Percentiles rank a stretch among this genome's conserved stretches.
These are phyloP conservation scores for Rhyzopertha dominica DNA, from an alignment of 1,140 invertebrate genomes.

Conservation along the genomic window DNA sequence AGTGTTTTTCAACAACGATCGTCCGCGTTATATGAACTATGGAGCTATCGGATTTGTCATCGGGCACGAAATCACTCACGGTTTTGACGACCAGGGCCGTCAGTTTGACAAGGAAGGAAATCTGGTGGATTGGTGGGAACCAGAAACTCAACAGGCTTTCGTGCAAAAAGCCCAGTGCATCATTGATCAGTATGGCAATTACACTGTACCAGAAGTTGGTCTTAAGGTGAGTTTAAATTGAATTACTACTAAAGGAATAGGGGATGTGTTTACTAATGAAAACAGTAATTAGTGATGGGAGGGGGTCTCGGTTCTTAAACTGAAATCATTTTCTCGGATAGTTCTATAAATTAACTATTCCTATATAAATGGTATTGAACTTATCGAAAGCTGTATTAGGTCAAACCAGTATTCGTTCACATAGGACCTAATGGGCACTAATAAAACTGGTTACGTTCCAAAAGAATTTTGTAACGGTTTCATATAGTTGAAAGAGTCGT, in stretches of 20 bases:
- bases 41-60: constrained; percentile 67
- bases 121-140: constrained; percentile 58
- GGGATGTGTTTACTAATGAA: constrained; percentile 2
- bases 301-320: not conserved
- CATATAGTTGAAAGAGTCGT: too few species aligned
- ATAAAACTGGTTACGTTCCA: too few species aligned
- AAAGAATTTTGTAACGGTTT: too few species aligned
- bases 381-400: not conserved
- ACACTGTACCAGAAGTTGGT: constrained; percentile 47
- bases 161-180: constrained; percentile 61
- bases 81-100: constrained; percentile 83
- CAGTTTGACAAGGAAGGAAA: constrained; percentile 89
- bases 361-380: not conserved
- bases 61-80: constrained; percentile 56
- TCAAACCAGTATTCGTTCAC: constrained; percentile 16
- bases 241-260: constrained; percentile 1
- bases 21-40: constrained; percentile 71
- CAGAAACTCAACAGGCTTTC: constrained; percentile 47
- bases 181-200: constrained; percentile 64
- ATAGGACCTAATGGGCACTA: too few species aligned
- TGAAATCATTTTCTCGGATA: not conserved
- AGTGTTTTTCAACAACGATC: constrained; percentile 62
- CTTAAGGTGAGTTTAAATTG: constrained; percentile 32
- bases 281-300: not conserved
- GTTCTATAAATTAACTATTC: not conserved